Evolutionary conservation across 2,113 vertebrate species (phyloP).

Genomic region (Cheirogaleus medius): DNA sequence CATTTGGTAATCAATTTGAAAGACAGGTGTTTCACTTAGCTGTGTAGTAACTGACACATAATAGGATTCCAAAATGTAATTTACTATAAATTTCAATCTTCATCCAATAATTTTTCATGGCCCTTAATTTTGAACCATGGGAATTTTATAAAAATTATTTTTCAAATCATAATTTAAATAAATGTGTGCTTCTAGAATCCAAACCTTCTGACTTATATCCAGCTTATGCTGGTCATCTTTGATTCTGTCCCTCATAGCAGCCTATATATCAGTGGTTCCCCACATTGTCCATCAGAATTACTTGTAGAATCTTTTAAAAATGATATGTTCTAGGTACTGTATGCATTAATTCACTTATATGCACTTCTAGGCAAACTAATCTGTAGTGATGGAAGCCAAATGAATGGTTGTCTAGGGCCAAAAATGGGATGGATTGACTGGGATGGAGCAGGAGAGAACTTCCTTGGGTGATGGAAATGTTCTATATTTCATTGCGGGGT

Average conservation of each 20-base stretch:
- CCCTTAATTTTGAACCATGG: background rate
- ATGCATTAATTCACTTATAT: background rate
- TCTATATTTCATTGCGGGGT: background rate
- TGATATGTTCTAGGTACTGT: background rate
- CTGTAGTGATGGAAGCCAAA: background rate
- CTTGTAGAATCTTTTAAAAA: background rate
- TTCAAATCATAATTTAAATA: background rate
- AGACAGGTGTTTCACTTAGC: background rate
- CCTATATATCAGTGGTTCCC: background rate
- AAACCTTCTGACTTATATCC: background rate
- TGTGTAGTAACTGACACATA: background rate
- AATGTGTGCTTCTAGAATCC: background rate
- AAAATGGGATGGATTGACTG: background rate
- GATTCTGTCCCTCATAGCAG: background rate
- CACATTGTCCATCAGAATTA: background rate
- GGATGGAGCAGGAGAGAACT: background rate
- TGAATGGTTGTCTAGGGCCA: background rate
- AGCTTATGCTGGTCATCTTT: background rate
- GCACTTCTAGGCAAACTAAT: background rate
- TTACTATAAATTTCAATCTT: constrained; percentile 28
- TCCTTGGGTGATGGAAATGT: background rate
- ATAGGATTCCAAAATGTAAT: background rate
- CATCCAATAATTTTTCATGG: background rate
- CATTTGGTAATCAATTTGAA: background rate
- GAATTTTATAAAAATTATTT: constrained; percentile 2